These are phyloP conservation scores for Perdita meconis DNA, from an alignment of 2,888 invertebrate genomes.

Conservation along the genomic window DNA sequence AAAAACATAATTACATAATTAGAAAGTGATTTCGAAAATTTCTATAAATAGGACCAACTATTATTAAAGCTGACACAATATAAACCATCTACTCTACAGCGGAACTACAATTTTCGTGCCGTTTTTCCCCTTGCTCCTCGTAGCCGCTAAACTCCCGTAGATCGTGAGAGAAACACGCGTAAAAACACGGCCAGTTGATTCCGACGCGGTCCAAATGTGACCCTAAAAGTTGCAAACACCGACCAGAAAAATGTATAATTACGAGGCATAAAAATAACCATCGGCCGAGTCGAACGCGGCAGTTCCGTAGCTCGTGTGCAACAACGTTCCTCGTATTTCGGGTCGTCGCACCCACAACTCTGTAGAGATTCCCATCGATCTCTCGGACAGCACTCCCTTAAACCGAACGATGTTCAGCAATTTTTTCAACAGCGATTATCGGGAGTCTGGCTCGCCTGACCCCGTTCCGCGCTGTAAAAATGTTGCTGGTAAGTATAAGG, in stretches of 20 bases:
- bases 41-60: too few relatives aligned
- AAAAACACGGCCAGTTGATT: constrained; percentile 58
- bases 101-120: constrained; percentile 1
- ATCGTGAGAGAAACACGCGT: constrained; percentile 74
- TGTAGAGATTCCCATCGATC: constrained; percentile 82
- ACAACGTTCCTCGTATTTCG: constrained; percentile 58
- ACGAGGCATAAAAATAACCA: constrained; percentile 84
- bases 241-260: constrained; percentile 83
- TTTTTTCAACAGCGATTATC: constrained; percentile 67
- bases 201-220: constrained; percentile 74
- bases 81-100: too few relatives aligned
- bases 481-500: constrained; percentile 57
- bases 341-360: constrained; percentile 80
- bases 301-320: constrained; percentile 34
- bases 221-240: constrained; percentile 76
- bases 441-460: constrained; percentile 51
- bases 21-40: too few relatives aligned
- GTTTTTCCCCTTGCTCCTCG: constrained; percentile 1
- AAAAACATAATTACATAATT: too few relatives aligned
- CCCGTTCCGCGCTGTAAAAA: constrained; percentile 64
- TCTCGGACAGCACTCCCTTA: constrained; percentile 47
- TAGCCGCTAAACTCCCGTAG: constrained; percentile 15
- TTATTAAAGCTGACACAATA: too few relatives aligned
- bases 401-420: constrained; percentile 41
- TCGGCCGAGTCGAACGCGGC: constrained; percentile 77